A percentile compares a stretch with the other conserved stretches of the same genome.
phyloP scores from a whole-genome alignment of 1,140 invertebrate genomes.

The Drosophila kepulauana region DNA sequence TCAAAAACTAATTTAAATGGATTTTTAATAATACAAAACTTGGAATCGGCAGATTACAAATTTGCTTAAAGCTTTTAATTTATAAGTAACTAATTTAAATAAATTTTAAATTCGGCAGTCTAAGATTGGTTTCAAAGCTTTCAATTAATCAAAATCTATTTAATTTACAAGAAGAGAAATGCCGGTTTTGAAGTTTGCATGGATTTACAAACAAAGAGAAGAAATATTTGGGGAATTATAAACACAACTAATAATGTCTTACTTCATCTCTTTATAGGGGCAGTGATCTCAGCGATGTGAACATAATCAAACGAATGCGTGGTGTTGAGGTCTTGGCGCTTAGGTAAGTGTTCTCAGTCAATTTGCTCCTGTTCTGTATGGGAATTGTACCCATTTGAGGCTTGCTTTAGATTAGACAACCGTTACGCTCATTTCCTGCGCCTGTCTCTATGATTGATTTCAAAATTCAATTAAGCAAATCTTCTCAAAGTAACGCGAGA shows the following conservation, averaged over 20 bases:
- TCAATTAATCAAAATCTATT: too few species aligned
- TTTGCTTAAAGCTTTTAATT: too few species aligned
- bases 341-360: slow-evolving; percentile 87
- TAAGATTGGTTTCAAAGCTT: too few species aligned
- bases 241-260: slow-evolving; percentile 37
- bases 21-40: too few species aligned
- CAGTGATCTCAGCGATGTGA: slow-evolving; percentile 92
- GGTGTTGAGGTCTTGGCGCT: slow-evolving; percentile 93
- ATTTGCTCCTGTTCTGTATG: neutral
- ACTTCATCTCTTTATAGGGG: slow-evolving; percentile 88
- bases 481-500: neutral
- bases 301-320: slow-evolving; percentile 90
- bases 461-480: slow-evolving; percentile 46
- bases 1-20: too few species aligned
- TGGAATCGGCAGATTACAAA: too few species aligned
- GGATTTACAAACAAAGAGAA: neutral
- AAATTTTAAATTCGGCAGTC: too few species aligned
- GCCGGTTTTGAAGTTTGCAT: neutral
- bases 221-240: neutral
- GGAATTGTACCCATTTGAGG: neutral
- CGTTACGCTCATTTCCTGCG: slow-evolving; percentile 42
- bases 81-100: too few species aligned
- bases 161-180: too few species aligned
- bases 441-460: slow-evolving; percentile 42
- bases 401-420: slow-evolving; percentile 16